Percentiles rank a stretch among this genome's conserved stretches.
Evolutionary conservation across 2,113 vertebrate genomes (phyloP).

Genomic region (Setophaga petechia): DNA sequence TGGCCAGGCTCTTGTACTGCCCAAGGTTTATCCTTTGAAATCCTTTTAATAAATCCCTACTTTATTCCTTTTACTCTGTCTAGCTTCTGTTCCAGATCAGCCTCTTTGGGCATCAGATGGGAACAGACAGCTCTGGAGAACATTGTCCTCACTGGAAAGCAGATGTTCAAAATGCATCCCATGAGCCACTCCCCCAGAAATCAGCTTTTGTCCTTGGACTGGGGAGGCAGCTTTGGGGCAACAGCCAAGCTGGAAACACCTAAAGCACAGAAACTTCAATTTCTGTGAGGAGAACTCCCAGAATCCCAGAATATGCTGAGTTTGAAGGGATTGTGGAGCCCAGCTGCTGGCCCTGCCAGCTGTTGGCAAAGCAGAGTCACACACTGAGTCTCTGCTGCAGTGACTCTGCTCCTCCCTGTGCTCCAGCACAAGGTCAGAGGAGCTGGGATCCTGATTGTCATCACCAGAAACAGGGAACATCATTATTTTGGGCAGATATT

Average conservation of each 20-base stretch:
- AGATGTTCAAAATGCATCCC: not conserved
- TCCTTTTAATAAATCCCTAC: not conserved
- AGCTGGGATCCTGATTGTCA: not conserved
- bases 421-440: not conserved
- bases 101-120: not conserved
- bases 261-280: not conserved
- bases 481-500: not conserved
- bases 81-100: not conserved
- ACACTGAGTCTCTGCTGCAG: not conserved
- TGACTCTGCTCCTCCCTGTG: not conserved
- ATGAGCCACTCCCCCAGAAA: not conserved
- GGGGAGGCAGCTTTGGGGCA: not conserved
- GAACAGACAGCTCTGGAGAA: not conserved
- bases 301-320: not conserved
- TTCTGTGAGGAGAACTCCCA: not conserved
- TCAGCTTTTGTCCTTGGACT: not conserved
- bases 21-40: not conserved
- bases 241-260: not conserved
- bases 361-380: not conserved
- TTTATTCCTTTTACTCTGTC: not conserved
- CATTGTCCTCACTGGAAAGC: not conserved
- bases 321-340: accelerated
- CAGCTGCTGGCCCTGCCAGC: not conserved
- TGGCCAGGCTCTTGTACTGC: not conserved
- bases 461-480: not conserved